Percentiles rank a stretch among this genome's conserved stretches.
Conservation (phyloP, 2,113 vertebrate species). For the Leuciscus idus region DNA sequence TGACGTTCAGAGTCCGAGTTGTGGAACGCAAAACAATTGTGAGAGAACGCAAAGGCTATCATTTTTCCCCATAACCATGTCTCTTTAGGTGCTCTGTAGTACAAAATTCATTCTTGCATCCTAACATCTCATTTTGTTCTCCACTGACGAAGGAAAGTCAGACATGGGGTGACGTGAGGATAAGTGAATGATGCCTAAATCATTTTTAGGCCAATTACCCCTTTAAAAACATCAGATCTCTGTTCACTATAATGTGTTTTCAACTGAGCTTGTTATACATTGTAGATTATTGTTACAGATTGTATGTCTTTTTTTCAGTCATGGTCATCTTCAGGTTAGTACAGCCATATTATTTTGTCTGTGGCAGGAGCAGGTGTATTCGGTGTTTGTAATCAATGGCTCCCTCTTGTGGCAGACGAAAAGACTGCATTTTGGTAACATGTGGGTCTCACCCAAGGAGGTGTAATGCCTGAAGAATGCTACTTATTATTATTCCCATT, state of each 20-base stretch:
- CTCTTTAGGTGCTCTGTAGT: too few relatives aligned
- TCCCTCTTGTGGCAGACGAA: conserved; percentile 34
- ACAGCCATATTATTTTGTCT: neutral
- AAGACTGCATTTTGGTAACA: neutral
- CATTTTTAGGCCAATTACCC: too few relatives aligned
- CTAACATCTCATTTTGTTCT: neutral
- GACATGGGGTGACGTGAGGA: neutral
- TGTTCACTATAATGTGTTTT: too few relatives aligned
- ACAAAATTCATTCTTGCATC: neutral
- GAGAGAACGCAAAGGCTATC: too few relatives aligned
- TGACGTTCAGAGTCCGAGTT: too few relatives aligned
- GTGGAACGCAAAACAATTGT: neutral
- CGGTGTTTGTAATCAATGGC: neutral
- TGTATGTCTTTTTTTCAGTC: neutral
- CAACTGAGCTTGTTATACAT: too few relatives aligned
- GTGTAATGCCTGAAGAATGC: neutral
- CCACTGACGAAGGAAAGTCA: neutral
- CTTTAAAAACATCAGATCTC: neutral
- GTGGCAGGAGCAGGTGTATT: neutral
- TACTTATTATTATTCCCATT: neutral
- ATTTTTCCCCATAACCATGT: too few relatives aligned
- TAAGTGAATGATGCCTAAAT: neutral
- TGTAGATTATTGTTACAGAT: neutral
- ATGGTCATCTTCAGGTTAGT: neutral
- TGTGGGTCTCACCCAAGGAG: neutral